Evolutionary conservation across 2,797 vertebrate species (phyloP).

Genomic region (Mycteria americana): DNA sequence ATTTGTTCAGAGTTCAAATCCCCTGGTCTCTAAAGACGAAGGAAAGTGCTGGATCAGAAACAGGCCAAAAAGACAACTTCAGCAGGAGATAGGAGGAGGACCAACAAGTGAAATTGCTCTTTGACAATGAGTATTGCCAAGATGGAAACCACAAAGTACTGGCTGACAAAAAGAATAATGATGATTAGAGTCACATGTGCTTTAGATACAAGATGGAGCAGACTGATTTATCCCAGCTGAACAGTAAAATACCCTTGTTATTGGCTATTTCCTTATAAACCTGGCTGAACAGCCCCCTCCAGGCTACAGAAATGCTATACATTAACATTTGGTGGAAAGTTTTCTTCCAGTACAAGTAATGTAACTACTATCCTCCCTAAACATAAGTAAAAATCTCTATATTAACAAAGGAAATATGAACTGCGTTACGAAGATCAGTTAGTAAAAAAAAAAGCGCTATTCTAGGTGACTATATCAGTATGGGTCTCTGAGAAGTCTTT

Average conservation of each 20-base stretch:
- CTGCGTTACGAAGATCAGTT: background rate
- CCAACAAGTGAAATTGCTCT: slow-evolving; percentile 24
- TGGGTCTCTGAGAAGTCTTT: background rate
- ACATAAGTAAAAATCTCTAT: background rate
- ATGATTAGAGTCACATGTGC: slow-evolving; percentile 6
- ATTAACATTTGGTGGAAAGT: background rate
- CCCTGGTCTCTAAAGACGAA: background rate
- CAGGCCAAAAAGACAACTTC: background rate
- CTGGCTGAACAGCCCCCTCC: background rate
- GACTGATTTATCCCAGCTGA: slow-evolving; percentile 3
- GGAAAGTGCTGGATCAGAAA: background rate
- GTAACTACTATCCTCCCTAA: background rate
- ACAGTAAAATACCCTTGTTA: background rate
- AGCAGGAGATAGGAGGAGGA: slow-evolving; percentile 21
- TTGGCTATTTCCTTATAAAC: background rate
- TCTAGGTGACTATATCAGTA: background rate
- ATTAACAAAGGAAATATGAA: background rate
- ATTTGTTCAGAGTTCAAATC: background rate
- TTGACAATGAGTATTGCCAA: background rate
- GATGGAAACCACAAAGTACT: slow-evolving; percentile 17
- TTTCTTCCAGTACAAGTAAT: background rate
- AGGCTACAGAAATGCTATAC: background rate
- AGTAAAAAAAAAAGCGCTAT: background rate
- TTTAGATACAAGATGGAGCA: background rate
- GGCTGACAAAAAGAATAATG: slow-evolving; percentile 29